phyloP scores from a whole-genome alignment of 2,113 vertebrate genomes.

The Physeter macrocephalus region DNA sequence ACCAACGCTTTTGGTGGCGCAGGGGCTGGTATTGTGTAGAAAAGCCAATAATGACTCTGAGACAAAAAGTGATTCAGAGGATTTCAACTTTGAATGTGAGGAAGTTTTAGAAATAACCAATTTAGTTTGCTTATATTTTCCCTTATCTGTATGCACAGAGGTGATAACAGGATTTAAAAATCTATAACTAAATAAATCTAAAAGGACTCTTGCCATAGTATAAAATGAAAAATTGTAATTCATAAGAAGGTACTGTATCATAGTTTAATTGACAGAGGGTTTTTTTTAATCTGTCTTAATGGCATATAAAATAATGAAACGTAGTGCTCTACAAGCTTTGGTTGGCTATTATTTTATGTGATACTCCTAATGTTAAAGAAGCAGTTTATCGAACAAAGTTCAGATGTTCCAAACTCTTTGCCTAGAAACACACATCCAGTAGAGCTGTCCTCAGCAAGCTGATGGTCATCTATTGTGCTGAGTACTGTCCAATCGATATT shows the following conservation, averaged over 20 bases:
- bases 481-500: neutral
- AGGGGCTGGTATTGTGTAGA: neutral
- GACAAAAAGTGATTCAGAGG: neutral
- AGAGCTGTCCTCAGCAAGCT: neutral
- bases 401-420: neutral
- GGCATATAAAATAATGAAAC: neutral
- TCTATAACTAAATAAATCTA: neutral
- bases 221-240: neutral
- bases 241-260: neutral
- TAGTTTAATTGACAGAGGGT: neutral
- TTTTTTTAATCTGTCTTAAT: neutral
- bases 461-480: neutral
- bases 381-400: neutral
- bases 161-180: neutral
- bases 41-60: neutral
- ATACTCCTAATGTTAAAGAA: constrained; percentile 3
- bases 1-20: neutral
- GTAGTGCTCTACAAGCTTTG: neutral
- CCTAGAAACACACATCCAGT: neutral
- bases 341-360: neutral
- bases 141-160: neutral
- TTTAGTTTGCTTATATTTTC: neutral
- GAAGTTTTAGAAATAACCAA: neutral
- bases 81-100: neutral
- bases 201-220: neutral